Evolutionary conservation across 2,797 vertebrate species (phyloP), one percentile per base, ranked within the genome.

Genomic region (Sphenopsis melanotis): DNA sequence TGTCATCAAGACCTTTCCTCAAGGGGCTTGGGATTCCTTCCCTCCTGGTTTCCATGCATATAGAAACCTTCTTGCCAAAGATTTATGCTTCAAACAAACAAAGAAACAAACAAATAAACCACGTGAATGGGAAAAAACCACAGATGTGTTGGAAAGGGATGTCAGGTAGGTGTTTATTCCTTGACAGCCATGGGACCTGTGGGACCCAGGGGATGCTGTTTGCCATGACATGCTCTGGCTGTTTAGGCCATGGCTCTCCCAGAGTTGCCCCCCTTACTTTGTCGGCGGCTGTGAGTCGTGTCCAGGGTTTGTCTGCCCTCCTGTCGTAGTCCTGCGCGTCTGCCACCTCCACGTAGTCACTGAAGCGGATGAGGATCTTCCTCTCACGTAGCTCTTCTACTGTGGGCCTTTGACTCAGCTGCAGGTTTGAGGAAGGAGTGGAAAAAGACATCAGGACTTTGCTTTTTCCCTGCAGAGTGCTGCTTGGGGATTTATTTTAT

Each of bases 291-390:
- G 99, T 99, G 96, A 99, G 99, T 53, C 99, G 98, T 53, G 99
- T 99, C 99, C 99, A 99, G 34, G 99, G 99, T 87, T 99, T 99
- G 97, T 99, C 99, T 0, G 99, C 99, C 94, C 99, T 98, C 74
- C 99, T 98, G 98, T 99, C 99, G 0, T 99, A 99, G 97, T 99
- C 99, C 97, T 99, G 99, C 18, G 99, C 99, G 0, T 99, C 99
- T 0, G 99, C 99, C 97, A 99, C 98, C 91, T 99, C 99, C 96
- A 99, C 99, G 1, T 99, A 99, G 98, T 99, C 99, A 10, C 99
- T 99, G 98, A 99, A 99, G 87, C 98, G 99, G 97, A 99, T 99
- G 74, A 99, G 99, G 95, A 99, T 99, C 97, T 99, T 99, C 92
- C 99, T 98, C 96, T 98, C 99, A 68, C 99, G 98, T 71, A 99